Evolutionary conservation across 2,113 vertebrate species (phyloP), one percentile per base, ranked within the genome.

Genomic region (Poeciliopsis occidentalis): DNA sequence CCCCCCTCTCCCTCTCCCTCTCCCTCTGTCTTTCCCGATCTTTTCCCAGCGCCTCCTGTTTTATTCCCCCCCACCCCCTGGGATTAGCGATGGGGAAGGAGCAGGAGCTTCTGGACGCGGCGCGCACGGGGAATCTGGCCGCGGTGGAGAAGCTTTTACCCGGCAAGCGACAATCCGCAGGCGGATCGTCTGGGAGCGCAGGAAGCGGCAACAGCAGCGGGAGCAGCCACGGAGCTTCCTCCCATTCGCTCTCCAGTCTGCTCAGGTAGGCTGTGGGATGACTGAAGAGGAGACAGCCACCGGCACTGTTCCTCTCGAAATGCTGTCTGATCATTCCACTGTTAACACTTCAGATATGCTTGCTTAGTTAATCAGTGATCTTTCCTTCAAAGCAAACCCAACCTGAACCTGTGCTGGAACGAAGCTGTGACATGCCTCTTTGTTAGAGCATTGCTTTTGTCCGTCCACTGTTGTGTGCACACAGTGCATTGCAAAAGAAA

Each of bases 81-180:
- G 86, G 81, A 89, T 82, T 71, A 66, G 90, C 89, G 87, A 98
- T 98, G 97, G 97, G 97, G 94, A 98, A 97, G 92, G 97, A 98
- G 94, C 97, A 98, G 93, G 97, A 98, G 93, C 96, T 98, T 83
- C 94, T 98, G 60, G 97, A 98, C 92, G 97, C 97, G 92, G 96
- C 97, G 85, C 96, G 97, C 47, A 98, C 96, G 60, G 97, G 97
- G 76, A 98, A 99, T 91, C 95, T 97, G 83, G 94, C 95, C 82
- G 96, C 96, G 0, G 97, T 98, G 86, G 97, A 98, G 93, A 98
- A 98, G 94, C 95, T 98, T 84, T 92, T 99, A 39, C 96, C 96
- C 61, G 97, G 96, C 71, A 98, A 97, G 91, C 94, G 97, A 69
- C 95, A 95, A 68, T 95, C 96, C 69, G 94, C 95, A 0, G 95